Conservation (phyloP, 30 jellyfish, hydroid and myxozoan species). For the Hydractinia echinata region DNA sequence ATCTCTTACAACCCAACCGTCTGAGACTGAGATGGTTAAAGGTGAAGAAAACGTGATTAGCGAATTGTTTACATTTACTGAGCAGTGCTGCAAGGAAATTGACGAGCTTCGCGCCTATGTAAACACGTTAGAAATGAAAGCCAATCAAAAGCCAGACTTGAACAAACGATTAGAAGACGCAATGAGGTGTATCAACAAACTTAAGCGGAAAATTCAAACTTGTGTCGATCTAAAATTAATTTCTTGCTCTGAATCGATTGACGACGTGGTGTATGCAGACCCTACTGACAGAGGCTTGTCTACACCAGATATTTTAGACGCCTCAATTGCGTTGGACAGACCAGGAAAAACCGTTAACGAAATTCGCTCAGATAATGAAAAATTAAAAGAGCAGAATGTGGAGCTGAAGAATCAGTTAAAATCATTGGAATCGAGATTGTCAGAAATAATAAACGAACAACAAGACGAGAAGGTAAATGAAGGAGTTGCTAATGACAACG, state of each 20-base stretch:
- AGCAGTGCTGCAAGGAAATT: conserved; percentile 6
- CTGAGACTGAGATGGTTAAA: background rate
- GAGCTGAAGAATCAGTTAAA: background rate
- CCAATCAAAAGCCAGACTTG: background rate
- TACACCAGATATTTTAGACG: conserved; percentile 2
- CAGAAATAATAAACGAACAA: no score
- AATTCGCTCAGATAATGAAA: conserved; percentile 4
- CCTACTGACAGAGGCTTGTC: background rate
- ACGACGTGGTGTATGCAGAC: background rate
- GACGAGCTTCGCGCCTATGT: background rate
- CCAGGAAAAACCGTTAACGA: conserved; percentile 27
- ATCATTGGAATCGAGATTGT: no score
- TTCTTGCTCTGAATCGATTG: background rate
- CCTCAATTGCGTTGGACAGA: background rate
- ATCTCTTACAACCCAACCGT: background rate
- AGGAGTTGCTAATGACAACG: no score
- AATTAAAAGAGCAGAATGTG: background rate
- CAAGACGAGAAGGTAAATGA: no score
- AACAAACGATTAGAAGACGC: background rate
- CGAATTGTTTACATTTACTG: background rate
- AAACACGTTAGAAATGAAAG: background rate
- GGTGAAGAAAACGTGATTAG: background rate
- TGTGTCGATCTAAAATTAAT: conserved; percentile 8
- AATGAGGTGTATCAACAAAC: background rate
- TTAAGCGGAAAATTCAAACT: background rate